Evolutionary conservation across 1,140 invertebrate genomes (phyloP).

Genomic region (Drosophila parvula): DNA sequence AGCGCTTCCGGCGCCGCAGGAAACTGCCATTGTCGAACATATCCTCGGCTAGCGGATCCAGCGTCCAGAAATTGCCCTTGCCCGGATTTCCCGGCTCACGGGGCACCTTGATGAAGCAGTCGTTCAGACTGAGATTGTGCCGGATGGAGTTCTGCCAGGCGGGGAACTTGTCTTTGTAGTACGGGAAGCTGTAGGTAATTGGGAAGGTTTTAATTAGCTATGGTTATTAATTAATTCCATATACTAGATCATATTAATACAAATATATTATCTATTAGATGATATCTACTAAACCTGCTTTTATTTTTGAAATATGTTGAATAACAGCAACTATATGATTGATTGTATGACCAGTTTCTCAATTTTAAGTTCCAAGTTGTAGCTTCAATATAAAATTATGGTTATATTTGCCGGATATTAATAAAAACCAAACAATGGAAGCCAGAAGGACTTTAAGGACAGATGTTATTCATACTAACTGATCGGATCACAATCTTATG

Average conservation of each 20-base stretch:
- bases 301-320: no score
- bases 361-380: no score
- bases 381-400: no score
- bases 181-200: conserved; percentile 90
- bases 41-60: conserved; percentile 98
- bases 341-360: no score
- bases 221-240: no score
- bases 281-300: no score
- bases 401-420: no score
- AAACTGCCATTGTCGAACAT: conserved; percentile 99
- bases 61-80: conserved; percentile 99
- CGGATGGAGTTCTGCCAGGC: conserved; percentile 98
- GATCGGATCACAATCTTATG: no score
- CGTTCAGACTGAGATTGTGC: conserved; percentile 98
- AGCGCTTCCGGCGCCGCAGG: conserved; percentile 96
- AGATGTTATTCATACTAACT: no score
- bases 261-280: not conserved
- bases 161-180: conserved; percentile 97
- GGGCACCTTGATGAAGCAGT: conserved; percentile 99
- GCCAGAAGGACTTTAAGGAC: no score
- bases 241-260: not conserved
- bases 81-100: conserved; percentile 99
- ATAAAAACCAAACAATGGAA: no score
- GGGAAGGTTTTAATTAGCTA: not conserved
- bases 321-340: no score